These are phyloP conservation scores for Monoplex corrugatus DNA, from an alignment of 2,888 invertebrate species.

Conservation along the genomic window DNA sequence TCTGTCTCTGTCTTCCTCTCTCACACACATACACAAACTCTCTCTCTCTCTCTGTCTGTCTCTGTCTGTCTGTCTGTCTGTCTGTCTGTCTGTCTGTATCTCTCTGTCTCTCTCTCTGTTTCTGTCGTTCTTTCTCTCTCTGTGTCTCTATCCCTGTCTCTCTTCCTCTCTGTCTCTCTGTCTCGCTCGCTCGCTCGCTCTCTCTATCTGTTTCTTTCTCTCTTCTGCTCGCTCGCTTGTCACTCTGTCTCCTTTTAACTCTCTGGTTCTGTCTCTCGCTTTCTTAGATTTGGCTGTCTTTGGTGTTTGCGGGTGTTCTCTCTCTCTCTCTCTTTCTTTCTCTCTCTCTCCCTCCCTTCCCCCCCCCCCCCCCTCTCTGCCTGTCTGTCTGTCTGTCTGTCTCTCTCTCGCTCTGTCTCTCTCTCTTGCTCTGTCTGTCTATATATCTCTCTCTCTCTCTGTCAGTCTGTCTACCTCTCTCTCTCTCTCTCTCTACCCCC, in stretches of 20 bases:
- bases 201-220: neutral
- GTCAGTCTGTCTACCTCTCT: constrained; percentile 1
- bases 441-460: neutral
- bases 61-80: neutral
- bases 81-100: neutral
- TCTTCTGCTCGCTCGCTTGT: neutral
- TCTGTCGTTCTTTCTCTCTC: neutral
- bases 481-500: constrained; percentile 19
- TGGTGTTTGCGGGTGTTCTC: no score
- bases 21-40: neutral
- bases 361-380: constrained; percentile 29
- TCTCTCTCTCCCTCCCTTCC: constrained; percentile 34
- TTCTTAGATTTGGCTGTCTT: neutral
- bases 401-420: neutral
- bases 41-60: neutral
- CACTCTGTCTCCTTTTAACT: neutral
- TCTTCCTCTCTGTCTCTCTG: neutral
- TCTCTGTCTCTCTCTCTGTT: neutral
- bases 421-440: neutral
- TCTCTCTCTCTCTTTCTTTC: neutral
- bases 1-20: neutral
- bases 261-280: neutral
- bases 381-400: constrained; percentile 15
- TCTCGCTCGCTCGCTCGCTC: neutral
- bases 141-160: constrained; percentile 35